Conservation (phyloP, 2,113 vertebrate species). For the Anguilla japonica region DNA sequence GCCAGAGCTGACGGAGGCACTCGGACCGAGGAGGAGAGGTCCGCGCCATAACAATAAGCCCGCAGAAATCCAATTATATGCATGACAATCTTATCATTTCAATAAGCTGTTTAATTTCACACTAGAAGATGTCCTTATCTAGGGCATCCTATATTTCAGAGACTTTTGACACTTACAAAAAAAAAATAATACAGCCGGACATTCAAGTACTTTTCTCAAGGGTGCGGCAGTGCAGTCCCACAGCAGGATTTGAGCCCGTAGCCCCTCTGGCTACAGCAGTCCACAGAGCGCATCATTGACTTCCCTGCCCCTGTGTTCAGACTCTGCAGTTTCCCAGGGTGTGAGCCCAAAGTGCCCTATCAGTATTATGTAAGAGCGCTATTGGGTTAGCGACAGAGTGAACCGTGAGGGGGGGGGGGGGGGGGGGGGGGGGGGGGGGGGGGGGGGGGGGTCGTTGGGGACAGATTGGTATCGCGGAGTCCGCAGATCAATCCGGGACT, state of each 20-base stretch:
- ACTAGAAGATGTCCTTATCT: neutral
- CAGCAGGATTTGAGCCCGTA: neutral
- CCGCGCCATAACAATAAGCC: neutral
- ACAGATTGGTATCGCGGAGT: conserved; percentile 76
- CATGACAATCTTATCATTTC: conserved; percentile 1
- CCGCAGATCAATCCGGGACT: conserved; percentile 75
- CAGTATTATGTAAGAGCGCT: conserved; percentile 66
- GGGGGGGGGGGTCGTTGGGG: conserved; percentile 63
- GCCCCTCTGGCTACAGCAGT: neutral
- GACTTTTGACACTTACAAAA: neutral
- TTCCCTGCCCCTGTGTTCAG: no score
- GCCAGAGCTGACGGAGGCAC: neutral
- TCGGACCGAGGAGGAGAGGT: neutral
- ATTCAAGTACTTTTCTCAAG: neutral
- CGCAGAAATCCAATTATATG: neutral
- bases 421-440: conserved; percentile 39
- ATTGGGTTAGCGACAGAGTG: conserved; percentile 58
- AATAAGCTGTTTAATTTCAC: neutral
- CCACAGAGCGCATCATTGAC: neutral
- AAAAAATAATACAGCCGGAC: neutral
- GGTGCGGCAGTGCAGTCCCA: neutral
- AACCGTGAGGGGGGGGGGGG: conserved; percentile 41
- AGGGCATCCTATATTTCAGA: neutral
- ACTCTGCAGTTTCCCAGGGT: neutral
- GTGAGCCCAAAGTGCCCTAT: conserved; percentile 40